These are phyloP conservation scores for Micrasema longulum DNA, from an alignment of 1,140 invertebrate species.

Conservation along the genomic window DNA sequence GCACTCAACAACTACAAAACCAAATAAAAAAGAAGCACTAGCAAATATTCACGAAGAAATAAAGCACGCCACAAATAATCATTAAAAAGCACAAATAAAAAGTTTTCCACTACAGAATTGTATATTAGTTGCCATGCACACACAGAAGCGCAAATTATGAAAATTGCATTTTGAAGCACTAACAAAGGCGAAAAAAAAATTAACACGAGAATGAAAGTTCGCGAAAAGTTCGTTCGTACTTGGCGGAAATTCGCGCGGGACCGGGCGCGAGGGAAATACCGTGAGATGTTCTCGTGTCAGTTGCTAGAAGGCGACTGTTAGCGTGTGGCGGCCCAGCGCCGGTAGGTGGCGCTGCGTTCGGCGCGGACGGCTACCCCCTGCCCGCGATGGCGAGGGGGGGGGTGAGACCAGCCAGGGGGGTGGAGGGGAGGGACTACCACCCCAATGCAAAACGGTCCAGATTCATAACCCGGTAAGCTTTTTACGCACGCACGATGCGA, in stretches of 20 bases:
- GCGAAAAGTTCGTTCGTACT: neutral
- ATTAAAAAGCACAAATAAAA: conserved; percentile 21
- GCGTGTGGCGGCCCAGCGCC: conserved; percentile 18
- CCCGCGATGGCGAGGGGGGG: conserved; percentile 11
- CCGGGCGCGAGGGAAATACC: neutral
- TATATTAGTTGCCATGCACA: conserved; percentile 24
- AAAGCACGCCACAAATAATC: conserved; percentile 22
- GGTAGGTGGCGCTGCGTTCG: conserved; percentile 10
- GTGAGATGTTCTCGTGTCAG: conserved; percentile 18
- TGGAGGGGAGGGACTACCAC: neutral
- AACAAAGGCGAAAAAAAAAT: too few relatives aligned
- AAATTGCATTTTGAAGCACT: too few relatives aligned
- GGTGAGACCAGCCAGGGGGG: neutral
- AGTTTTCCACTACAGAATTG: conserved; percentile 13
- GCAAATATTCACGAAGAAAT: conserved; percentile 17
- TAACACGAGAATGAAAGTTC: conserved; percentile 1
- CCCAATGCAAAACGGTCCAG: too few relatives aligned
- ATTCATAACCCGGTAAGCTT: too few relatives aligned
- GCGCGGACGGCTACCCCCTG: conserved; percentile 18
- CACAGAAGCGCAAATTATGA: conserved; percentile 11
- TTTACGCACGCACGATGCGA: too few relatives aligned
- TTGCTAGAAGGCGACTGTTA: conserved; percentile 43
- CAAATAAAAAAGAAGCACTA: conserved; percentile 4
- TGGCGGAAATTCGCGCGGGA: neutral
- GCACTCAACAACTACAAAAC: conserved; percentile 13